phyloP scores from a whole-genome alignment of 2,888 invertebrate genomes.

The Pandemis cinnamomeana region DNA sequence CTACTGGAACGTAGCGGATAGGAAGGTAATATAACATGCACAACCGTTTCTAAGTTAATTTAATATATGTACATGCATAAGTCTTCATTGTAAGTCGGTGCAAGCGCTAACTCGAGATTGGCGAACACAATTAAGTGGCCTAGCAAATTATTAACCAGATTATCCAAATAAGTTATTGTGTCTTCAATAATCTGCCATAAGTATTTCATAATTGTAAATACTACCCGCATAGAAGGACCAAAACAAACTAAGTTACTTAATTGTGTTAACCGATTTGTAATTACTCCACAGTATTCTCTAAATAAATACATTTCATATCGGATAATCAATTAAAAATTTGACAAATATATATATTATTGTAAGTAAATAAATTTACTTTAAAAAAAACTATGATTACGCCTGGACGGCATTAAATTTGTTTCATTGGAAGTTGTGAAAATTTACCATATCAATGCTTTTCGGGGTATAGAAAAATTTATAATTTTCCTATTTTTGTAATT shows the following conservation, averaged over 20 bases:
- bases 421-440: slow-evolving; percentile 71
- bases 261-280: slow-evolving; percentile 24
- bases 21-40: slow-evolving; percentile 69
- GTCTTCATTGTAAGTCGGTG: slow-evolving; percentile 54
- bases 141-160: neutral
- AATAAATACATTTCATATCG: slow-evolving; percentile 50
- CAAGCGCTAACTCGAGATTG: slow-evolving; percentile 21
- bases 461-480: slow-evolving; percentile 55
- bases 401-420: slow-evolving; percentile 64
- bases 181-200: slow-evolving; percentile 19
- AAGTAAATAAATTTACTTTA: slow-evolving; percentile 47
- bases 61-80: slow-evolving; percentile 52
- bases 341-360: slow-evolving; percentile 43
- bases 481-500: slow-evolving; percentile 63
- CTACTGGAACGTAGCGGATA: slow-evolving; percentile 65
- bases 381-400: slow-evolving; percentile 51
- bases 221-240: slow-evolving; percentile 47
- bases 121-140: slow-evolving; percentile 17
- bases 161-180: slow-evolving; percentile 2
- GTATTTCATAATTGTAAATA: slow-evolving; percentile 24
- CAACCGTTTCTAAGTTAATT: slow-evolving; percentile 66
- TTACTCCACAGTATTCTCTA: slow-evolving; percentile 37
- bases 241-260: slow-evolving; percentile 42
- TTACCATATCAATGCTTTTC: slow-evolving; percentile 73
- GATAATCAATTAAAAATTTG: slow-evolving; percentile 42